Percentiles rank a stretch among this genome's conserved stretches.
Evolutionary conservation across 2,797 vertebrate genomes (phyloP).

Genomic region (Phalanger gymnotis): DNA sequence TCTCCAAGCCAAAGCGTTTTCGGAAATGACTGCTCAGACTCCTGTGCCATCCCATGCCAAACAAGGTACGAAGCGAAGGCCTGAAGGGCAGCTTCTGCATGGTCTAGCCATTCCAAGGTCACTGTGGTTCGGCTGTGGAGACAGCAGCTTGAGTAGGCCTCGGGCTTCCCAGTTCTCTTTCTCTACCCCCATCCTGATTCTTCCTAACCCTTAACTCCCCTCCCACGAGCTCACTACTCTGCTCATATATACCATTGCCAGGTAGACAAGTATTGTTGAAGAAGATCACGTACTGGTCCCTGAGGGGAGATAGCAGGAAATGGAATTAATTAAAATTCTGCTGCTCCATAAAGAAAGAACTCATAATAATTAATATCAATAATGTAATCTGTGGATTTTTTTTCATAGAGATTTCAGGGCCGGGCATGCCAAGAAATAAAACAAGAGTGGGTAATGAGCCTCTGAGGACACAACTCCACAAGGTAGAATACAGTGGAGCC

Average conservation of each 20-base stretch:
- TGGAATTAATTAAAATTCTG: conserved; percentile 38
- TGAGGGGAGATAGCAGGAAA: conserved; percentile 60
- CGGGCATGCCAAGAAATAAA: background rate
- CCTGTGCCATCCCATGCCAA: conserved; percentile 33
- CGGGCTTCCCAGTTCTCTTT: background rate
- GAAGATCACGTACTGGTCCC: conserved; percentile 10
- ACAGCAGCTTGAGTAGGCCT: conserved; percentile 9
- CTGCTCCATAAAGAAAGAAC: conserved; percentile 44
- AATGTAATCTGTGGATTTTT: conserved; percentile 31
- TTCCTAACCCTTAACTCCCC: background rate
- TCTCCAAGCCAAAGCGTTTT: conserved; percentile 41
- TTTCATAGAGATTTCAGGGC: background rate
- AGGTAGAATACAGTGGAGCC: background rate
- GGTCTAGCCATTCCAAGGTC: background rate
- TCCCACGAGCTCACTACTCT: background rate
- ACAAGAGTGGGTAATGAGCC: background rate
- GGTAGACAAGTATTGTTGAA: background rate
- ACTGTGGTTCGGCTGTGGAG: background rate
- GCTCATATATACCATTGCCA: conserved; percentile 20
- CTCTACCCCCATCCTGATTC: background rate
- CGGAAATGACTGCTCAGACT: conserved; percentile 66
- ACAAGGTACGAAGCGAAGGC: conserved; percentile 39
- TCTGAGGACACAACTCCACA: background rate
- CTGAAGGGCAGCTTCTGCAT: background rate
- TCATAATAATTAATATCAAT: conserved; percentile 8